Base-by-base conservation (phyloP, 1,140 invertebrate genomes). In the Latrodectus geometricus region DNA sequence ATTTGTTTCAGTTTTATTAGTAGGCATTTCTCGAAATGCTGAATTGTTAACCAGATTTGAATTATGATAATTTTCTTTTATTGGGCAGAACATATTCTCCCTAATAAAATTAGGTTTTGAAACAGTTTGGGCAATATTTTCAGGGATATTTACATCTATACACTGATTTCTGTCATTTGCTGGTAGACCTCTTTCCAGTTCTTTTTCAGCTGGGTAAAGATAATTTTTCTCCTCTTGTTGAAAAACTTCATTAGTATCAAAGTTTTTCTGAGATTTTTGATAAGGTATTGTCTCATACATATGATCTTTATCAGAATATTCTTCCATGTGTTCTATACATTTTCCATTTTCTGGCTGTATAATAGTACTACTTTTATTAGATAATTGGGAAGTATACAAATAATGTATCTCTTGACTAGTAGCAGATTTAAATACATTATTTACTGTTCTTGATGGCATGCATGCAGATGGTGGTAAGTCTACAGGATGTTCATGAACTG, bases 371-470 rank as follows among this genome's bases (percentile, higher is more conserved):
- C 81, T 48, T 54, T 78, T 86, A 56, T 78, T 86, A 15, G 49
- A 54, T 49, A 86, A 48, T 20, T 87, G 77, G 48, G 85, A 87
- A 9, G 85, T 87, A 56, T 87, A 87, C 48, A 87, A 54, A 80
- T 87, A 80, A 20, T 87, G 85, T 48, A 87, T 87, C 68, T 87
- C 77, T 80, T 87, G 77, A 87, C 85, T 87, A 74, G 85, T 87
- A 66, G 85, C 85, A 73, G 85, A 80, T 49, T 80, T 87, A 56
- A 87, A 80, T 23, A 87, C 83, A 77, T 68, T 48, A 20, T 78
- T 86, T 23, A 77, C 65, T 20, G 75, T 77, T 35, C 83, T 77
- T 9, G 74, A 78, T 23, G 83, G 83, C 14, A 72, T 5, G 48
- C 75, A 77, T 15, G 49, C 61, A 35, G 74, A 86, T 12, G 83